phyloP scores from a whole-genome alignment of 2,888 invertebrate genomes.

The Epinotia bilunana region DNA sequence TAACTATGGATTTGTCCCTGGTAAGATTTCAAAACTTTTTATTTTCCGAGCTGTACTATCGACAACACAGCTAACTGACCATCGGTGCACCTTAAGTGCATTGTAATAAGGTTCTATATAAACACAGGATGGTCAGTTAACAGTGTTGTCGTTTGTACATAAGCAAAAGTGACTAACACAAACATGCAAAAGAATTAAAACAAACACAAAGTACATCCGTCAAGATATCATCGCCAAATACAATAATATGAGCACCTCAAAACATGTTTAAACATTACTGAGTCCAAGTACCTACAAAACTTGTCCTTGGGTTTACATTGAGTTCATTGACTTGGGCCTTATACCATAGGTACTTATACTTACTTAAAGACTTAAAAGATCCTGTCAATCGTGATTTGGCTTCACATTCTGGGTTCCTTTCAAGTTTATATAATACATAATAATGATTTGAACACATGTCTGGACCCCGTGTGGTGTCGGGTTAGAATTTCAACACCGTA shows the following conservation, averaged over 20 bases:
- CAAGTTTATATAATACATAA: background rate
- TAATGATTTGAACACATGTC: background rate
- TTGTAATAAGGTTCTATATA: too few species aligned
- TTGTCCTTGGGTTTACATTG: slow-evolving; percentile 22
- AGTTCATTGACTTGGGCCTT: slow-evolving; percentile 22
- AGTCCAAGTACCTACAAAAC: background rate
- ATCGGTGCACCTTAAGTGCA: too few species aligned
- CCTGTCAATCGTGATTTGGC: background rate
- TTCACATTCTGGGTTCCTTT: slow-evolving; percentile 5
- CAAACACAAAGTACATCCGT: too few species aligned
- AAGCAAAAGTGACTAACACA: background rate
- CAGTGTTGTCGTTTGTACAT: too few species aligned
- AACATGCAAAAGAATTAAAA: background rate
- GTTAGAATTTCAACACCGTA: too few species aligned
- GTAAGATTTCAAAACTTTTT: slow-evolving; percentile 61
- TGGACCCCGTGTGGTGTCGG: too few species aligned
- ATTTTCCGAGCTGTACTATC: background rate
- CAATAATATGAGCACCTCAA: slow-evolving; percentile 5
- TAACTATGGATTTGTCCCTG: slow-evolving; percentile 86
- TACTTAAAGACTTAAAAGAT: background rate
- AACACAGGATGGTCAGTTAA: too few species aligned
- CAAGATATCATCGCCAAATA: slow-evolving; percentile 10
- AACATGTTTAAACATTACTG: slow-evolving; percentile 8
- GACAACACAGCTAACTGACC: too few species aligned
- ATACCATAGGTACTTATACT: background rate